Evolutionary conservation across 2,113 vertebrate species (phyloP).

Genomic region (Etia nguti): DNA sequence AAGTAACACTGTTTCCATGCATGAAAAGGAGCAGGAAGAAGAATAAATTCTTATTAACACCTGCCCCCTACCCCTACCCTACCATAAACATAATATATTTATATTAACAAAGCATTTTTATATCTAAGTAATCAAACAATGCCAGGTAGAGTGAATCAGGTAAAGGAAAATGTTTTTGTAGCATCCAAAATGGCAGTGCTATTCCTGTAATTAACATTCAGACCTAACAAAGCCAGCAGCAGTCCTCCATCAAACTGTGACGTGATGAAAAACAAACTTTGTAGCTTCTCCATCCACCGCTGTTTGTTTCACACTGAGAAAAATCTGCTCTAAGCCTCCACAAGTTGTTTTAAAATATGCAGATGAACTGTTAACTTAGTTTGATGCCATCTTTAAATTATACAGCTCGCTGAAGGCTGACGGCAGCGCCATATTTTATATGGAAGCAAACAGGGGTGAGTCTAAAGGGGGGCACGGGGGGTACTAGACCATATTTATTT

Average conservation of each 20-base stretch:
- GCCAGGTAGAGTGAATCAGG: not conserved
- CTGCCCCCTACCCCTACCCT: too few species aligned
- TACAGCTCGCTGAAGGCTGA: not conserved
- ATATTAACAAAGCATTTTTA: not conserved
- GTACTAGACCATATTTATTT: not conserved
- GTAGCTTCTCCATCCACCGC: fast-evolving
- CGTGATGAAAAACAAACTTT: not conserved
- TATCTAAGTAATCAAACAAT: fast-evolving
- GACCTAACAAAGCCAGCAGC: not conserved
- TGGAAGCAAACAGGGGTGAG: not conserved
- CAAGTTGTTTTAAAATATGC: fast-evolving
- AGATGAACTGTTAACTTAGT: not conserved
- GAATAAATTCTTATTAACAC: too few species aligned
- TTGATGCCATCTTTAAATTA: not conserved
- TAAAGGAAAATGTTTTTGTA: not conserved
- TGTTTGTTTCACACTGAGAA: not conserved
- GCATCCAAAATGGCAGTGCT: not conserved
- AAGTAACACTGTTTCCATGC: too few species aligned
- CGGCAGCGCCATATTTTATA: not conserved
- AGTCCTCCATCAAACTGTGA: not conserved
- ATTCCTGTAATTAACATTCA: fast-evolving
- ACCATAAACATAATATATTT: fast-evolving
- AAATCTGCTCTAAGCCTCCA: not conserved
- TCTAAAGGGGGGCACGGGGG: not conserved
- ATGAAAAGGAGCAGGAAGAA: too few species aligned